These are phyloP conservation scores for Rhagonycha lutea DNA, from an alignment of 2,888 invertebrate species.

Conservation along the genomic window DNA sequence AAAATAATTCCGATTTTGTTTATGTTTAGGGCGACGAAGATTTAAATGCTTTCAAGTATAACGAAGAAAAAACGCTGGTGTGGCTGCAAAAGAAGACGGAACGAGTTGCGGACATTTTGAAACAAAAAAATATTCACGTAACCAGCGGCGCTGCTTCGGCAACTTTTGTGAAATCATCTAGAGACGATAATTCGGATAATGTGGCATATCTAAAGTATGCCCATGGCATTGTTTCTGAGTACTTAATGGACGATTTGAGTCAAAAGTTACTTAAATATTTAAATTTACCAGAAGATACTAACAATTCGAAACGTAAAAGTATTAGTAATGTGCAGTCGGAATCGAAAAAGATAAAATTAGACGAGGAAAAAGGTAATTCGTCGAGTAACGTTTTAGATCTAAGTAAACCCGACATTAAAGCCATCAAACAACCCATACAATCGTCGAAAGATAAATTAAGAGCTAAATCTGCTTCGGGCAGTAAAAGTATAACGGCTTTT, in stretches of 20 bases:
- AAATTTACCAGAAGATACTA: slow-evolving; percentile 66
- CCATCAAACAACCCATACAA: slow-evolving; percentile 57
- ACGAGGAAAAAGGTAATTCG: slow-evolving; percentile 52
- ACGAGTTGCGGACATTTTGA: slow-evolving; percentile 66
- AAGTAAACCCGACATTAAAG: slow-evolving; percentile 53
- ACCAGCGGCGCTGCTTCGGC: slow-evolving; percentile 75
- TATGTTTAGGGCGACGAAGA: slow-evolving; percentile 65
- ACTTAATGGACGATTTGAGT: slow-evolving; percentile 71
- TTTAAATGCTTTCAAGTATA: slow-evolving; percentile 80
- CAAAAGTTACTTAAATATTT: slow-evolving; percentile 67
- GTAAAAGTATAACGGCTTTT: slow-evolving; percentile 79
- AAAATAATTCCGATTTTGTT: not conserved
- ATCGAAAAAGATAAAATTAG: slow-evolving; percentile 55
- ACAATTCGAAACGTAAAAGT: slow-evolving; percentile 61
- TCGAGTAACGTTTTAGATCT: slow-evolving; percentile 51
- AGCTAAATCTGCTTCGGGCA: slow-evolving; percentile 77
- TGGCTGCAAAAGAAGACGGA: slow-evolving; percentile 78
- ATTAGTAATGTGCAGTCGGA: slow-evolving; percentile 43
- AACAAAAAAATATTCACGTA: slow-evolving; percentile 73
- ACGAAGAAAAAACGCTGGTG: slow-evolving; percentile 73
- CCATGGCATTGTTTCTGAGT: slow-evolving; percentile 79
- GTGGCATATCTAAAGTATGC: slow-evolving; percentile 72
- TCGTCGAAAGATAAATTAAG: slow-evolving; percentile 75
- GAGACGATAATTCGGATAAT: slow-evolving; percentile 61
- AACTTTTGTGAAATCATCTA: slow-evolving; percentile 66